Evolutionary conservation across 2,113 vertebrate genomes (phyloP).

Genomic region (Rhea pennata): DNA sequence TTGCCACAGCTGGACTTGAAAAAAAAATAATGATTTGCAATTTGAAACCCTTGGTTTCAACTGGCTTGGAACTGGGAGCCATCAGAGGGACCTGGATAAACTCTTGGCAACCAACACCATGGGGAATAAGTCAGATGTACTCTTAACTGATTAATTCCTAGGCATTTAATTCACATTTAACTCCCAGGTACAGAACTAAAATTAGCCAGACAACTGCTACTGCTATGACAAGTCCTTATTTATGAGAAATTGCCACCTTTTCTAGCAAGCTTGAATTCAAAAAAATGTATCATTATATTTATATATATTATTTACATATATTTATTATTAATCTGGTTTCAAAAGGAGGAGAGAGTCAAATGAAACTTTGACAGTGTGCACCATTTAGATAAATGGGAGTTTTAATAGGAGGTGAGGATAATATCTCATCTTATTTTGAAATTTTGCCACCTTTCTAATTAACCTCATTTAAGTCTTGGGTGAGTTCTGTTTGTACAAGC

Average conservation of each 20-base stretch:
- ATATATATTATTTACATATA: no score
- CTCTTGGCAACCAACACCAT: neutral
- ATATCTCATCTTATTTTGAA: neutral
- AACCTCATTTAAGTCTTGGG: neutral
- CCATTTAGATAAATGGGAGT: neutral
- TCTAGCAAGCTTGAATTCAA: neutral
- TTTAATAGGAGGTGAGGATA: neutral
- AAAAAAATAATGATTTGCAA: neutral
- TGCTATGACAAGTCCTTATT: neutral
- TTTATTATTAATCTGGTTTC: neutral
- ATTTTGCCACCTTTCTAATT: neutral
- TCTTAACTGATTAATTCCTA: neutral
- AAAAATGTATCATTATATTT: neutral
- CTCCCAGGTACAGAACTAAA: neutral
- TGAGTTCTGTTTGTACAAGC: neutral
- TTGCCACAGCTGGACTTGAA: neutral
- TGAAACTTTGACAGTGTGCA: neutral
- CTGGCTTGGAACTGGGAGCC: neutral
- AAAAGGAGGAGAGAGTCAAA: neutral
- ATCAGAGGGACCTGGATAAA: neutral
- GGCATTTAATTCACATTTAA: neutral
- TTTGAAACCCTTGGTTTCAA: neutral
- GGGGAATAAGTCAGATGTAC: neutral
- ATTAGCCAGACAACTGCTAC: neutral
- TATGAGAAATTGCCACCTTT: neutral